Conservation (phyloP, 2,888 invertebrate genomes). For the Aleiodes leptofemur region DNA sequence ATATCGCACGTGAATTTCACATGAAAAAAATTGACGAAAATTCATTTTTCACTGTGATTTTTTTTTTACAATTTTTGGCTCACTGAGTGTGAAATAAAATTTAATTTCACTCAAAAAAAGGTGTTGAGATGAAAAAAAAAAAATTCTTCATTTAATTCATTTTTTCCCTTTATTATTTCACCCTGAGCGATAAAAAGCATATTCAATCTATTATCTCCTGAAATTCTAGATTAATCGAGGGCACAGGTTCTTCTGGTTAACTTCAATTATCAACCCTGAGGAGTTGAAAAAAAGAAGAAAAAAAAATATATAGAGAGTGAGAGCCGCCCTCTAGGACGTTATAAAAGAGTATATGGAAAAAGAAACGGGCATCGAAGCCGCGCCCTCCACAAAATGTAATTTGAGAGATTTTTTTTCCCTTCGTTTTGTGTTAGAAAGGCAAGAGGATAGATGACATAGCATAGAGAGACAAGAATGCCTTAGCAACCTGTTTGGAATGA, state of each 20-base stretch:
- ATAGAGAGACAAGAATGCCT: slow-evolving; percentile 38
- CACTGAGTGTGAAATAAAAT: neutral
- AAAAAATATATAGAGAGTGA: too few species aligned
- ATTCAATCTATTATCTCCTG: slow-evolving; percentile 11
- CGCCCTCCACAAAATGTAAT: slow-evolving; percentile 49
- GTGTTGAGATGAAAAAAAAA: neutral
- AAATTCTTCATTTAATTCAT: neutral
- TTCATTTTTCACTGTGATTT: slow-evolving; percentile 1
- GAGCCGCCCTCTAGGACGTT: neutral
- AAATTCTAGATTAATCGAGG: slow-evolving; percentile 40
- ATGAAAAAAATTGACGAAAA: slow-evolving; percentile 32
- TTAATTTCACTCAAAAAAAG: neutral
- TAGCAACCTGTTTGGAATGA: slow-evolving; percentile 53
- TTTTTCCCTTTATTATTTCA: neutral
- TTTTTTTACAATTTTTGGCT: slow-evolving; percentile 11
- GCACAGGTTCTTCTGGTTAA: slow-evolving; percentile 11
- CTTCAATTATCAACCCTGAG: slow-evolving; percentile 31
- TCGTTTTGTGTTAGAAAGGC: slow-evolving; percentile 36
- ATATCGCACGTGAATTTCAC: slow-evolving; percentile 2
- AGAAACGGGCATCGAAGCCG: slow-evolving; percentile 25
- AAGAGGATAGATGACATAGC: slow-evolving; percentile 38
- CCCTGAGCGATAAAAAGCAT: slow-evolving; percentile 6
- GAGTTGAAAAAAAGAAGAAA: too few species aligned
- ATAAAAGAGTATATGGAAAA: neutral
- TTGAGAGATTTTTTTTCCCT: slow-evolving; percentile 42